Percentiles rank a stretch among this genome's conserved stretches.
These are phyloP conservation scores for Lepidostoma basale DNA, from an alignment of 1,140 invertebrate species.

Conservation along the genomic window DNA sequence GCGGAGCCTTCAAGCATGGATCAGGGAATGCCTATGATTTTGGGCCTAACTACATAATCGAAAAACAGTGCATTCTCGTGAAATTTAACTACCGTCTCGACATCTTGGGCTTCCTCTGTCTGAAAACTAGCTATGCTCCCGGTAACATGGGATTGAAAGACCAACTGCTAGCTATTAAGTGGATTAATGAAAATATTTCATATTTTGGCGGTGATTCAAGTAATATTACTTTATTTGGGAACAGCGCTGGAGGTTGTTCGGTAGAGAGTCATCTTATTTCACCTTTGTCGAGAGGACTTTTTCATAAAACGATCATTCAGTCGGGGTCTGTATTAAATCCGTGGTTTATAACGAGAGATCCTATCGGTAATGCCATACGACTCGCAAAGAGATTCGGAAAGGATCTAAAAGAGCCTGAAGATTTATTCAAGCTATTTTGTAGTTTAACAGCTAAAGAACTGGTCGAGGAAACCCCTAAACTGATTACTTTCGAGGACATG, in stretches of 20 bases:
- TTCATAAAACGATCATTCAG: slow-evolving; percentile 66
- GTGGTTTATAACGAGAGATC: slow-evolving; percentile 66
- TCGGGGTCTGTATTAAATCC: slow-evolving; percentile 61
- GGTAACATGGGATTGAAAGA: slow-evolving; percentile 65
- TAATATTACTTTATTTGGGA: slow-evolving; percentile 64
- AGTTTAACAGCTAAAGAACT: slow-evolving; percentile 50
- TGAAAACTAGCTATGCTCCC: slow-evolving; percentile 56
- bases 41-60: slow-evolving; percentile 31
- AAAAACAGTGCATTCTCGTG: slow-evolving; percentile 33
- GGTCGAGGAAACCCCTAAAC: slow-evolving; percentile 47
- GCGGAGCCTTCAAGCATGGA: slow-evolving; percentile 56
- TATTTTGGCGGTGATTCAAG: slow-evolving; percentile 66
- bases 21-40: slow-evolving; percentile 21
- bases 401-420: slow-evolving; percentile 40
- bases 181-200: slow-evolving; percentile 67
- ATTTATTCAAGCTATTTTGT: slow-evolving; percentile 51
- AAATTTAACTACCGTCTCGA: slow-evolving; percentile 33
- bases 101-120: slow-evolving; percentile 62
- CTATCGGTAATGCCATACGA: slow-evolving; percentile 58
- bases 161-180: slow-evolving; percentile 60
- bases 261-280: slow-evolving; percentile 62
- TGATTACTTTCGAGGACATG: slow-evolving; percentile 43
- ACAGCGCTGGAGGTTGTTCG: slow-evolving; percentile 64
- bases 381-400: slow-evolving; percentile 8
- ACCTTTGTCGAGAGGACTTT: slow-evolving; percentile 61